Conservation (phyloP, 1,140 invertebrate species). For the Neotoxoptera formosana region DNA sequence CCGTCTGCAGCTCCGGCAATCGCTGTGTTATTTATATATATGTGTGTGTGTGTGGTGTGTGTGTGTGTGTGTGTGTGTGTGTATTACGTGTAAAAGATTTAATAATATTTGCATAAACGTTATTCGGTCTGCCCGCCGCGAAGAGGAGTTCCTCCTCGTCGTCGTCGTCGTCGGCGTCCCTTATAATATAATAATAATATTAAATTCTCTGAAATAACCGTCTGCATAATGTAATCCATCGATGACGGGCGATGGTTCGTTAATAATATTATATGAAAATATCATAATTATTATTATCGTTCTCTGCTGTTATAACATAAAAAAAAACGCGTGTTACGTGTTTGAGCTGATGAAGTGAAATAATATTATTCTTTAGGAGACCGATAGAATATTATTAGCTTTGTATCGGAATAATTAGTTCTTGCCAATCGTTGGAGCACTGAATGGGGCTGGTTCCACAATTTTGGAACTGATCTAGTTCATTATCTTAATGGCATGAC, state of each 20-base stretch:
- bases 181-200: too few relatives aligned
- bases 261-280: neutral
- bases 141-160: neutral
- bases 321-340: too few relatives aligned
- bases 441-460: too few relatives aligned
- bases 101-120: neutral
- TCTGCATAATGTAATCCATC: neutral
- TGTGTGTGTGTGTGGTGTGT: neutral
- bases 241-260: neutral
- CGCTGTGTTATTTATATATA: neutral
- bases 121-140: neutral
- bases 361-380: too few relatives aligned
- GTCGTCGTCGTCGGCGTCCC: too few relatives aligned
- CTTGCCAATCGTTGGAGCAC: too few relatives aligned
- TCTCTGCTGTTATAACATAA: neutral
- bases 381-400: too few relatives aligned
- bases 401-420: too few relatives aligned
- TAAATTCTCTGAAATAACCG: neutral
- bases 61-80: neutral
- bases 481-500: too few relatives aligned
- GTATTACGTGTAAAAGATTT: neutral
- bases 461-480: too few relatives aligned
- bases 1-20: neutral
- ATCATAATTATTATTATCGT: neutral
- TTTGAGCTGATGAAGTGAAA: too few relatives aligned